Evolutionary conservation across 2,888 invertebrate species (phyloP), one percentile per base, ranked within the genome.

Genomic region (Drosophila meridiana): DNA sequence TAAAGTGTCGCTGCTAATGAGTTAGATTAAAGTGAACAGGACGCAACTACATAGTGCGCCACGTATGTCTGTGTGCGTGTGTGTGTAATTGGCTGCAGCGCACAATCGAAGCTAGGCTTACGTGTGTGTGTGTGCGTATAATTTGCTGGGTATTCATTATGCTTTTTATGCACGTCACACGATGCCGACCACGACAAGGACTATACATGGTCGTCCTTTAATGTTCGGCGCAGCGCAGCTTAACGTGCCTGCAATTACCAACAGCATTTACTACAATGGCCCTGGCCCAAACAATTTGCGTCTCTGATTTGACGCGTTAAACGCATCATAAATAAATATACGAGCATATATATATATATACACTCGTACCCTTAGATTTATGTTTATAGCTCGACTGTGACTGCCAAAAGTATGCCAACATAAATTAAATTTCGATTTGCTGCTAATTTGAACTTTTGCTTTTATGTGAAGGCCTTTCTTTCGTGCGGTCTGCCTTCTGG

Each of bases 1-100:
- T 84, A 84, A 87, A 85, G 84, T 84, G 84, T 73, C 84, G 78
- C 67, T 74, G 87, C 84, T 84, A 84, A 84, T 84, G 87, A 87
- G 87, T 82, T 82, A 82, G 84, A 87, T 84, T 87, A 87, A 84
- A 82, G 79, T 60, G 53, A 40, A 45, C 50, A 67, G 66, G 55
- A 66, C 45, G 57, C 58, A 32, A 42, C 68, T 52, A 53, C 30
- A n/a, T 4, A 28, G 13, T 26, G 38, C 14, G 2, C 13, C 40
- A 7, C 6, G n/a, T 63, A 62, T 72, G 57, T 63, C 57, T 59
- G 70, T 72, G 45, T 47, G 45, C 30, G 26, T 55, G 50, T 52
- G 77, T 72, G 48, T 30, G 50, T 58, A 83, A 85, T 83, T 83
- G 86, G 76, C 83, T 63, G 69, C 77, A 52, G 73, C 55, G 69